These are phyloP conservation scores for Neuroterus valhalla DNA, from an alignment of 1,140 invertebrate species.

Conservation along the genomic window DNA sequence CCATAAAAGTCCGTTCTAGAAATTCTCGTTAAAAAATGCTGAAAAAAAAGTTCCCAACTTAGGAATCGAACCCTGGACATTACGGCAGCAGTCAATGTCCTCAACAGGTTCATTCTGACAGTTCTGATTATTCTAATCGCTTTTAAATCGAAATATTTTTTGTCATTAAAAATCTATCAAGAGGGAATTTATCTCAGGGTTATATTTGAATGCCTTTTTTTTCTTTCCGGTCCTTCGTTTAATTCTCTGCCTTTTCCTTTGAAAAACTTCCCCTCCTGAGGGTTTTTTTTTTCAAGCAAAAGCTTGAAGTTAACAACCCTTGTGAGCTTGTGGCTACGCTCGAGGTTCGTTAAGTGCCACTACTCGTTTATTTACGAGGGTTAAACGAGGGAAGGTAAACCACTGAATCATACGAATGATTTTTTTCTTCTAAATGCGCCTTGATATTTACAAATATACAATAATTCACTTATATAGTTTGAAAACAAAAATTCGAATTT, in stretches of 20 bases:
- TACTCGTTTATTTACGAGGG: constrained; percentile 59
- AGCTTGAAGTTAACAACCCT: constrained; percentile 61
- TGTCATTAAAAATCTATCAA: neutral
- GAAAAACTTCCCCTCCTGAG: constrained; percentile 29
- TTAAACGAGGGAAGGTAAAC: constrained; percentile 47
- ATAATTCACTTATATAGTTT: too few relatives aligned
- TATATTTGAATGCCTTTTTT: neutral
- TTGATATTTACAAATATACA: too few relatives aligned
- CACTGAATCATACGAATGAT: constrained; percentile 51
- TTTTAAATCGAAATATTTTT: too few relatives aligned
- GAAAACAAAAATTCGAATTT: too few relatives aligned
- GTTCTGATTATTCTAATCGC: too few relatives aligned
- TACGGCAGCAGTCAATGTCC: too few relatives aligned
- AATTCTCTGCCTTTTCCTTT: constrained; percentile 33
- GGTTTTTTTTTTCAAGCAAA: constrained; percentile 50
- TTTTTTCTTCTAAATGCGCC: constrained; percentile 42
- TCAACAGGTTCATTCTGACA: too few relatives aligned
- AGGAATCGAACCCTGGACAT: too few relatives aligned
- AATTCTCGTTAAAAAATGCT: too few relatives aligned
- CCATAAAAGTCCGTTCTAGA: too few relatives aligned
- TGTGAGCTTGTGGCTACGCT: constrained; percentile 41
- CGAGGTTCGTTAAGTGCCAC: constrained; percentile 50
- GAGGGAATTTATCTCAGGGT: too few relatives aligned
- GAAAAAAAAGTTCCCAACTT: too few relatives aligned
- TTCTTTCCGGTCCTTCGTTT: constrained; percentile 10